Base-by-base conservation (phyloP, 2,113 vertebrate species). In the Hippocampus barbouri region DNA sequence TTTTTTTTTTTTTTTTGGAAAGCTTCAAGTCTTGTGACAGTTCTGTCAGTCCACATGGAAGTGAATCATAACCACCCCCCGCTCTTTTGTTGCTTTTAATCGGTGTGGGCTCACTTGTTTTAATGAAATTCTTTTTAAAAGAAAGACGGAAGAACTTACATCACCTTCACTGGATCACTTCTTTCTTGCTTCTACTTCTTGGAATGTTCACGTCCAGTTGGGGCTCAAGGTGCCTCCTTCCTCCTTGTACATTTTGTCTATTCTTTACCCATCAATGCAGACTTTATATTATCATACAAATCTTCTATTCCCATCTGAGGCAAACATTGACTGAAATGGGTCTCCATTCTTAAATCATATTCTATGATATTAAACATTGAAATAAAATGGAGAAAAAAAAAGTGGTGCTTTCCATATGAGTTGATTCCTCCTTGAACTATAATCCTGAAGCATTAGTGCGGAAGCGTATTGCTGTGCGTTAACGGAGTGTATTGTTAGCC, bases 341-440 rank as follows among this genome's bases (percentile, higher is more conserved):
- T 95, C 92, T 94, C 93, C 93, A 94, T 95, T 93, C 92, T 95
- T 94, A 91, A 89, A 88, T 94, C 89, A 91, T 96, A 92, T 96
- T 86, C 94, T 93, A 93, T 96, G 93, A 91, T 96, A 96, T 95
- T 95, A 92, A 95, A 93, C 93, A 93, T 93, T 92, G 88, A 93
- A 93, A 93, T 90, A 92, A 92, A 94, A 93, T 62, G 74, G 56
- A 93, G 94, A 93, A 94, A 94, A 93, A 93, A 67, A 78, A 57
- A 93, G 94, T 93, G 92, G 91, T 90, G 92, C 90, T 93, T 91
- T 92, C 73, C 75, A 86, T 77, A 92, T 91, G 91, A 21, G 90
- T 92, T 69, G 82, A 6, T 38, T n/a, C 41, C n/a, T 64, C 21
- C 8, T 34, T 30, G 15, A 61, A 34, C 27, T 30, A 34, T 18